Evolutionary conservation across 2,888 invertebrate species (phyloP).

Genomic region (Drosophila nr. fundita): DNA sequence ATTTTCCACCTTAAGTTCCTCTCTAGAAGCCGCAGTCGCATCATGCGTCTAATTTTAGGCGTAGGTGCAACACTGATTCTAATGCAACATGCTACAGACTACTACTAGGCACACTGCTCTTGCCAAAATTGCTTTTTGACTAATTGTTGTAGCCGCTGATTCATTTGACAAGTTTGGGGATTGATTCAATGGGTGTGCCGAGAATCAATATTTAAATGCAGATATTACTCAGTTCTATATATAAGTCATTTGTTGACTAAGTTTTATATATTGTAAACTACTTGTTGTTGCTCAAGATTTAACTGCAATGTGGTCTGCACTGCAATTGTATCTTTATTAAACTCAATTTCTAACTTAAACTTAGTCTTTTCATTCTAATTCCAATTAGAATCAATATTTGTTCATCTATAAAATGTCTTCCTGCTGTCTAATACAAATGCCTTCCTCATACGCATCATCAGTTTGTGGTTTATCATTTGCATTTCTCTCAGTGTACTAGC

Average conservation of each 20-base stretch:
- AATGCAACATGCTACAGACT: background rate
- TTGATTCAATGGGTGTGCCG: background rate
- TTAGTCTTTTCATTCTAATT: background rate
- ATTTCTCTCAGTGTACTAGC: constrained; percentile 46
- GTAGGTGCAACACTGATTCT: constrained; percentile 49
- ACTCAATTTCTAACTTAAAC: background rate
- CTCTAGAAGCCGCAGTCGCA: constrained; percentile 51
- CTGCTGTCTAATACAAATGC: background rate
- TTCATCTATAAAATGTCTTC: background rate
- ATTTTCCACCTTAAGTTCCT: constrained; percentile 50
- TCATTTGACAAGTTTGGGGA: constrained; percentile 39
- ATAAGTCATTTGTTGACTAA: background rate
- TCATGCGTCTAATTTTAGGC: constrained; percentile 75
- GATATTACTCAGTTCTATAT: constrained; percentile 1
- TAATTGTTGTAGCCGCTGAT: constrained; percentile 43
- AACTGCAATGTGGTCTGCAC: background rate
- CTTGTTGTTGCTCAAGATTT: background rate
- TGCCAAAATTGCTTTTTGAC: constrained; percentile 41
- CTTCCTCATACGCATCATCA: constrained; percentile 18
- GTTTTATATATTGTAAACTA: background rate
- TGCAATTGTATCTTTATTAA: background rate
- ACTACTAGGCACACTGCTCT: background rate
- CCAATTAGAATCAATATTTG: background rate
- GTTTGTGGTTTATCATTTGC: constrained; percentile 1
- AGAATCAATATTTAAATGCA: background rate